Base-by-base conservation (phyloP, 2,888 invertebrate species). In the Hybos culiciformis region DNA sequence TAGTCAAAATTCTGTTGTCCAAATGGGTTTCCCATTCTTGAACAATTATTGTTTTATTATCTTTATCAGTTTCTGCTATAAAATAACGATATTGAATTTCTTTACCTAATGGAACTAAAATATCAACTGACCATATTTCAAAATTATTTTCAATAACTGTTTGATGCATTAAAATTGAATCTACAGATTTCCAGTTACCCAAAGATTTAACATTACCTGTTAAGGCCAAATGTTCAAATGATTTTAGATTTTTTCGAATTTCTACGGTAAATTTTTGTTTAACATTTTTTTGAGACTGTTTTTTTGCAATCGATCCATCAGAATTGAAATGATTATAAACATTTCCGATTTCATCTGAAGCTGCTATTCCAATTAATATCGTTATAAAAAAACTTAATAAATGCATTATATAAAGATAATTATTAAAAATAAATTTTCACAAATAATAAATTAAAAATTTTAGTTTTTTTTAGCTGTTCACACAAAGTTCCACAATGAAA, bases 1-100 rank as follows among this genome's bases (percentile, higher is more conserved):
- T 5, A 15, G 11, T 7, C 19, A 19, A 11, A 12, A 3, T 18
- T 34, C 12, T 34, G 14, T 18, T n/a, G 6, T 66, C 59, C 46
- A 83, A 63, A 55, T 80, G 75, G 1, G 86, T 82, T 63, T 92
- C 91, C 90, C 88, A 91, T 49, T 72, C 72, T 12, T 80, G 72
- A 18, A 88, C 75, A 46, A 82, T 73, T 4, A 80, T 63, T 3
- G 49, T 43, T 47, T 56, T 15, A 42, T 46, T 39, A 45, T 71
- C 63, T 55, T 80, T 74, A 59, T 78, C 69, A 24, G 77, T 56
- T 33, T 77, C 68, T 54, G 83, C 81, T 47, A 85, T 72, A 52
- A 80, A 82, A 62, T 83, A 91, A 31, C 91, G 77, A 61, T 81
- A 88, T 38, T 56, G 55, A 7, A 62, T 45, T 17, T 73, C 71